phyloP scores from a whole-genome alignment of 2,797 vertebrate species.

The Apodemus agrarius region DNA sequence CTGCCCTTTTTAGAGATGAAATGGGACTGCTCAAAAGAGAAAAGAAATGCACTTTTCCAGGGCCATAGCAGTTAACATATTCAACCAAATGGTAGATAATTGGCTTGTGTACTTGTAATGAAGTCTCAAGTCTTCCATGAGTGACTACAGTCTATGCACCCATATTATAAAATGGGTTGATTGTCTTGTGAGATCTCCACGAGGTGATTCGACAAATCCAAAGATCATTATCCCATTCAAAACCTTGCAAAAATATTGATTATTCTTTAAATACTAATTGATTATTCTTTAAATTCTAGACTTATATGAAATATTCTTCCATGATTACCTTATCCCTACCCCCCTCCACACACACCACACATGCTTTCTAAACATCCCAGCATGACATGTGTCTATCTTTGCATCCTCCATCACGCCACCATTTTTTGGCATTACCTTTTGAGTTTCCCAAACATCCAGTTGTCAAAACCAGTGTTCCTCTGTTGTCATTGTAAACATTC shows the following conservation, averaged over 20 bases:
- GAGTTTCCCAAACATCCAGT: not conserved
- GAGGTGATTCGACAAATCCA: slow-evolving; percentile 26
- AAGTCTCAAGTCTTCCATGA: not conserved
- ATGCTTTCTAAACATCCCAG: not conserved
- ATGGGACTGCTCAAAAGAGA: not conserved
- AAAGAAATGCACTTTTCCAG: not conserved
- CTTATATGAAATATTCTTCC: not conserved
- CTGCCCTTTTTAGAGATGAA: not conserved
- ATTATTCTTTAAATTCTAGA: not conserved
- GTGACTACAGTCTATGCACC: not conserved
- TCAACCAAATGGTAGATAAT: not conserved
- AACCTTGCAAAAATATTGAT: slow-evolving; percentile 1
- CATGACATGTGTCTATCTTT: not conserved
- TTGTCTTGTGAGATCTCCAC: not conserved
- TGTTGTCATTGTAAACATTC: not conserved
- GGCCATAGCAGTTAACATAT: not conserved
- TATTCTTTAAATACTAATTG: not conserved
- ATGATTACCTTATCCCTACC: not conserved
- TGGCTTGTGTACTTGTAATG: not conserved
- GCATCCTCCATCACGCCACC: no score
- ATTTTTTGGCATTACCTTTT: not conserved
- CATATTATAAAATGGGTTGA: not conserved
- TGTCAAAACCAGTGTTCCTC: not conserved
- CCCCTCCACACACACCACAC: not conserved
- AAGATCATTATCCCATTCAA: slow-evolving; percentile 9